Evolutionary conservation across 2,113 vertebrate genomes (phyloP).

Genomic region (Aldabrachelys gigantea): DNA sequence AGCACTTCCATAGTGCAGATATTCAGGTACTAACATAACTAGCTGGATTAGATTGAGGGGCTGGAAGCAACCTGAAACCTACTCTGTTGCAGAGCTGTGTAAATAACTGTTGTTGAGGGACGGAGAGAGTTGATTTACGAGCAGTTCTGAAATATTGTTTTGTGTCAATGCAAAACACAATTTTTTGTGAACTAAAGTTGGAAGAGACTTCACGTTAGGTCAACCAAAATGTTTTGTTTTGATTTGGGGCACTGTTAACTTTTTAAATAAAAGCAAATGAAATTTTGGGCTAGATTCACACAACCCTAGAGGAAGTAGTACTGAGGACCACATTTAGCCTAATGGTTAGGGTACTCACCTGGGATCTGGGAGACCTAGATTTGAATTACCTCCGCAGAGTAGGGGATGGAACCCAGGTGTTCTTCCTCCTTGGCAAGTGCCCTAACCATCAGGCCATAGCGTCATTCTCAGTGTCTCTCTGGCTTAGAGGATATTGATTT

Average conservation of each 20-base stretch:
- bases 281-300: neutral
- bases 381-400: neutral
- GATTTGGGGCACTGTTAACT: neutral
- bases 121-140: too few relatives aligned
- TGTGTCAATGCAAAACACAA: neutral
- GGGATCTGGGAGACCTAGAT: neutral
- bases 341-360: neutral
- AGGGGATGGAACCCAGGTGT: too few relatives aligned
- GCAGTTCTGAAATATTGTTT: neutral
- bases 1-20: constrained; percentile 91
- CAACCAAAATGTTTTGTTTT: neutral
- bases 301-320: neutral
- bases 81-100: neutral
- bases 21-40: constrained; percentile 85
- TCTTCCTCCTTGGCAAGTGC: too few relatives aligned
- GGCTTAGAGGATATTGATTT: neutral
- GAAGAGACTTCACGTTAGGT: neutral
- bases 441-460: neutral
- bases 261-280: neutral
- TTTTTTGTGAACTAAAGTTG: neutral
- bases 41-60: neutral
- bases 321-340: neutral
- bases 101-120: neutral
- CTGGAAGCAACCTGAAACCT: neutral
- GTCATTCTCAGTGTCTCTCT: neutral